Evolutionary conservation across 2,888 invertebrate species (phyloP).

Genomic region (Teleogryllus oceanicus): DNA sequence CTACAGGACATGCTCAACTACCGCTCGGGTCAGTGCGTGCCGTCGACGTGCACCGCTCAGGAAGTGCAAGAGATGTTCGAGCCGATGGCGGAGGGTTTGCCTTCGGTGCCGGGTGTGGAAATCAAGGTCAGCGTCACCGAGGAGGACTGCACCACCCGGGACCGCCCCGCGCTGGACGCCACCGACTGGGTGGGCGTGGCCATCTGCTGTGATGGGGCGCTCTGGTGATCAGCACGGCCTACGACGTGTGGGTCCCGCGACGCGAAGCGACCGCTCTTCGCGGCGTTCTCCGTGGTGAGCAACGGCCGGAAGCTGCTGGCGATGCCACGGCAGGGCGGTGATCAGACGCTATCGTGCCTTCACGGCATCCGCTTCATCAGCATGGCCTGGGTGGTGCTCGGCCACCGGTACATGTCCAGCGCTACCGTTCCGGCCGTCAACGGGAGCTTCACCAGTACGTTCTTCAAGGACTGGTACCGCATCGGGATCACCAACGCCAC

Average conservation of each 20-base stretch:
- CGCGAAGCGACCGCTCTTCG: not conserved
- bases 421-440: not conserved
- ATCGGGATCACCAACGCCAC: constrained; percentile 48
- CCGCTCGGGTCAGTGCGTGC: too few species aligned
- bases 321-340: not conserved
- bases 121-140: not conserved
- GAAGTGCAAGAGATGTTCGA: too few species aligned
- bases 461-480: constrained; percentile 44
- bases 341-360: not conserved
- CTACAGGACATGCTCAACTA: too few species aligned
- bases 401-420: not conserved
- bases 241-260: not conserved
- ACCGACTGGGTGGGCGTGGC: not conserved
- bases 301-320: not conserved
- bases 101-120: not conserved
- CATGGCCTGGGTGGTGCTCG: not conserved
- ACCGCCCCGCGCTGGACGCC: not conserved
- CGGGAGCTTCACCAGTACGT: not conserved
- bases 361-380: not conserved
- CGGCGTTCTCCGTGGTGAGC: not conserved
- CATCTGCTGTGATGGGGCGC: not conserved
- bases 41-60: too few species aligned
- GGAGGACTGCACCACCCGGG: not conserved
- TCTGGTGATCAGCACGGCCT: not conserved
- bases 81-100: too few species aligned